Base-by-base conservation (phyloP, 2,113 vertebrate species). In the Perccottus glenii region DNA sequence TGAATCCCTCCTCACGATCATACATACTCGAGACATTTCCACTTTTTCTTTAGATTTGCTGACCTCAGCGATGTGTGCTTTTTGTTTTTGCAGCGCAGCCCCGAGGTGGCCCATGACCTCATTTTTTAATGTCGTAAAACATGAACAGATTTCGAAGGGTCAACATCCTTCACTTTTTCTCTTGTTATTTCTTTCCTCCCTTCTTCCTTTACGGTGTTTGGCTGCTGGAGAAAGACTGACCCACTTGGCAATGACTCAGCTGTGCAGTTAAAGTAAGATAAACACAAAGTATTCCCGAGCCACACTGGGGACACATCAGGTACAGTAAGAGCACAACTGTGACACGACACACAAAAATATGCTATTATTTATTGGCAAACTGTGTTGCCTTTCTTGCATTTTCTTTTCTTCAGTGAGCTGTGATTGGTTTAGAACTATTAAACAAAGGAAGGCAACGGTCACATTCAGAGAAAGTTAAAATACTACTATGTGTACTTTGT, bases 1-100 rank as follows among this genome's bases (percentile, higher is more conserved):
- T 72, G 81, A 82, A 78, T 82, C 76, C 70, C 27, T 65, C 60
- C 64, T 83, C 81, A 88, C 80, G 80, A 83, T 66, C 51, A 83
- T 75, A 77, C 82, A 53, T 77, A 61, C 81, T 75, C 70, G 8
- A 77, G 76, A 70, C 73, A 76, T 83, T 85, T 88, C 77, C 80
- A 77, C 66, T 64, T 58, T 8, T 40, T 40, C 38, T 8, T 49
- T 27, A 1, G 19, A 82, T 78, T 46, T 64, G 79, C 74, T 75
- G 60, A 68, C 75, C 74, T 90, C 87, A 87, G 88, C 80, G 11
- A 38, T 58, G 67, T 40, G 5, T 70, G 0, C 52, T 27, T 42
- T 27, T 81, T 85, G 77, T 87, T 90, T 87, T 90, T 61, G 47
- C 57, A 66, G 47, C 40, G 33, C 2, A 51, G 77, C 75, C 82